Base-by-base conservation (phyloP, 2,797 vertebrate species). In the Danio albolineatus region DNA sequence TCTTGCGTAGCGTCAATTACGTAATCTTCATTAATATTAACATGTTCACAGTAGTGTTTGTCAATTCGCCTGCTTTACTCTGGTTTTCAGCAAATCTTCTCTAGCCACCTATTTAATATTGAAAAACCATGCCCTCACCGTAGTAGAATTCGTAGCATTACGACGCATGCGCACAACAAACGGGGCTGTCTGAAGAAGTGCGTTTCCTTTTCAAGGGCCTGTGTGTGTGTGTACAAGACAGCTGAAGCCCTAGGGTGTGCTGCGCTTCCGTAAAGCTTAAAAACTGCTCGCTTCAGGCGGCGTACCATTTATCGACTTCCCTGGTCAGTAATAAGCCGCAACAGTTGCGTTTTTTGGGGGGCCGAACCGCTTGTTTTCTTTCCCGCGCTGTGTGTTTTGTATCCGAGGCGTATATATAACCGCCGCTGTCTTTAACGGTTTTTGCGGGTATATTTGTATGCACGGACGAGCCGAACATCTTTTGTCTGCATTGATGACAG, bases 171-270 rank as follows among this genome's bases (percentile, higher is more conserved):
- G 79, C 7, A 21, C 12, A 17, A n/a, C 10, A 10, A 46, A 8
- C 46, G 4, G 56, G 17, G 54, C 54, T 61, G 79, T 38, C 72
- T 75, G 21, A 38, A 71, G 36, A 78, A 73, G 49, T 79, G 36
- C 67, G 67, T 78, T 83, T 83, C 72, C 81, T 75, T 69, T 83
- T 79, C 76, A 12, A 5, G 39, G 71, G 71, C 71, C 70, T 61
- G 61, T 10, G 16, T 48, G 54, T 17, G 57, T 56, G 60, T 70
- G 53, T 69, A 38, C 19, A 36, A 57, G 64, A 64, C 65, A 71
- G 48, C 78, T 53, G 73, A 59, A 76, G 60, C 4, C 56, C 41
- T 6, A 65, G 69, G 76, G 76, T 76, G 79, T 73, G 61, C 39
- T 82, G 75, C 59, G 62, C 73, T 61, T 57, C 65, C 60, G 75